phyloP scores from a whole-genome alignment of 2,797 vertebrate genomes.

The Argyrosomus regius region DNA sequence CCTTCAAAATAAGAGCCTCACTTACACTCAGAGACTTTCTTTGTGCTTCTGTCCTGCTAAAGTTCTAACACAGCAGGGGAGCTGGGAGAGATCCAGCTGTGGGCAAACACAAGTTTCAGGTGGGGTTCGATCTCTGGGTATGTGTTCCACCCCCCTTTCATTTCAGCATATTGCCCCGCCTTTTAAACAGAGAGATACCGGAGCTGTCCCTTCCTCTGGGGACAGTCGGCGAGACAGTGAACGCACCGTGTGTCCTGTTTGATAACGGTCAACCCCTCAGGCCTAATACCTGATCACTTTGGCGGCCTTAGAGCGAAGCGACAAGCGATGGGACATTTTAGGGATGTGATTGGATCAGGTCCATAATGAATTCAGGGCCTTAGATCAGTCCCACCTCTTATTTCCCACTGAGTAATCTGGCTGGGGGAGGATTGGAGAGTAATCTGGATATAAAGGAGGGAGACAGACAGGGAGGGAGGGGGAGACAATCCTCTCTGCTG shows the following conservation, averaged over 20 bases:
- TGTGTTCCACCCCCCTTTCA: not conserved
- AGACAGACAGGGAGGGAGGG: constrained; percentile 24
- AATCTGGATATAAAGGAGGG: constrained; percentile 72
- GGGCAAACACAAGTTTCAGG: constrained; percentile 13
- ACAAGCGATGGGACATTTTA: constrained; percentile 42
- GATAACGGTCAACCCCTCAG: not conserved
- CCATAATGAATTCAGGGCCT: constrained; percentile 74
- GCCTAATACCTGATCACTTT: constrained; percentile 45
- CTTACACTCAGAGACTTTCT: not conserved
- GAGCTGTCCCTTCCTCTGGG: constrained; percentile 1
- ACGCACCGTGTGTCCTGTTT: constrained; percentile 3
- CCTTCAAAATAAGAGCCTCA: not conserved
- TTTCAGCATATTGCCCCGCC: not conserved
- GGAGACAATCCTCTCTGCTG: constrained; percentile 61
- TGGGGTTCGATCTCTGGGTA: constrained; percentile 1
- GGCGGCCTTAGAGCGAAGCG: constrained; percentile 25
- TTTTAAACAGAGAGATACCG: not conserved
- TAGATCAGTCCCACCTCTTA: constrained; percentile 75
- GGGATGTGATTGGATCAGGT: constrained; percentile 66
- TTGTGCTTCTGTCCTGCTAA: not conserved
- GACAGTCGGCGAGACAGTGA: not conserved
- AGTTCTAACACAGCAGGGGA: constrained; percentile 12
- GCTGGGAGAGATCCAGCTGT: constrained; percentile 1
- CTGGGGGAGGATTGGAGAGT: constrained; percentile 71
- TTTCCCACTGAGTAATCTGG: constrained; percentile 76